These are phyloP conservation scores for Pachydiplax longipennis DNA, from an alignment of 2,888 invertebrate genomes.

Conservation along the genomic window DNA sequence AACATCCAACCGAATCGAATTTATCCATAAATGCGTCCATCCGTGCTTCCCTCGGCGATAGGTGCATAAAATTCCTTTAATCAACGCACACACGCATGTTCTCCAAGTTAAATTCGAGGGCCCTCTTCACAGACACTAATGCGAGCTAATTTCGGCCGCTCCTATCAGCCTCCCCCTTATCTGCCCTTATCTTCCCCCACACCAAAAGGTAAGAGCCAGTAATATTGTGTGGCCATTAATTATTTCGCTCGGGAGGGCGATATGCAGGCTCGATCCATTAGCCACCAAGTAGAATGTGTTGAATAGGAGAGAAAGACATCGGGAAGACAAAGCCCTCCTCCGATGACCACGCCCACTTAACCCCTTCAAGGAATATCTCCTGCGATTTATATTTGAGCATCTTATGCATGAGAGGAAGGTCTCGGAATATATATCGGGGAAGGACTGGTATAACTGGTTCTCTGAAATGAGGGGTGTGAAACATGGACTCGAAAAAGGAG, in stretches of 20 bases:
- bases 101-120: neutral
- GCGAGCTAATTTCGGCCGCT: conserved; percentile 12
- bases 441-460: no score
- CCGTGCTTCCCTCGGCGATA: neutral
- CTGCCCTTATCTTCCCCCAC: neutral
- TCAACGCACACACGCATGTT: neutral
- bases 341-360: neutral
- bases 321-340: neutral
- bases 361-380: neutral
- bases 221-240: conserved; percentile 43
- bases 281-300: conserved; percentile 9
- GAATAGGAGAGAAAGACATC: neutral
- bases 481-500: no score
- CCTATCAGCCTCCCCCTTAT: neutral
- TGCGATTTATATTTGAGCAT: neutral
- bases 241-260: conserved; percentile 38
- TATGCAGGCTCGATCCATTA: conserved; percentile 40
- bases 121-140: conserved; percentile 1
- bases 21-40: neutral
- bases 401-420: no score
- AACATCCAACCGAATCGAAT: neutral
- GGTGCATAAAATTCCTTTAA: neutral
- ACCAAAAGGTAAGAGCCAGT: conserved; percentile 22
- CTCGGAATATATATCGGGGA: no score
- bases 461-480: no score